Evolutionary conservation across 2,888 invertebrate genomes (phyloP), one percentile per base, ranked within the genome.

Genomic region (Aporophyla nigra): DNA sequence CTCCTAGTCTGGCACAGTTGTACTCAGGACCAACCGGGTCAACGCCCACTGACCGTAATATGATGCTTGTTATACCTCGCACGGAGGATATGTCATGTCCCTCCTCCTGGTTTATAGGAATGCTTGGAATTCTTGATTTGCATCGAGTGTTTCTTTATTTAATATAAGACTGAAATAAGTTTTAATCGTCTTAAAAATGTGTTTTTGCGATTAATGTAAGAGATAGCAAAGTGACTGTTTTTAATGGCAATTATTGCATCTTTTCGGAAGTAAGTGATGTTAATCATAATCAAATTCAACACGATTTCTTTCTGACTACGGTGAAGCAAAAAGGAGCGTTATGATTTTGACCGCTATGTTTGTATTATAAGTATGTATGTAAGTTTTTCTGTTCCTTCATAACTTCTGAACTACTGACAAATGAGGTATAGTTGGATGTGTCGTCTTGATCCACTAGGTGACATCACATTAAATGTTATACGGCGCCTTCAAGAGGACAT

Each of bases 11-110:
- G 80, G 51, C 58, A 4, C n/a, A 56, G 27, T 24, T 21, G 27
- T 7, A 16, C 33, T 78, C 61, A n/a, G 92, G 91, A 79, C 62
- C 90, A 93, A 94, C 87, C 92, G 92, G 94, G 94, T 90, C 95
- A 90, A 84, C 91, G 92, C 89, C 91, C 92, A 93, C 78, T 93
- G 92, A 93, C 93, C 92, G 91, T 91, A 91, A 82, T 83, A 46
- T 71, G 74, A 68, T 53, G 71, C 62, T 83, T 58, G 43, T 61
- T 62, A 49, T 53, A 71, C 59, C 33, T 24, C 67, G 43, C 49
- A 68, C 68, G 68, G 27, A 68, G 46, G 70, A 76, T 80, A 71
- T 65, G 27, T 59, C 51, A 62, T 66, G 67, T 80, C 67, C 70
- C 49, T 63, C 65, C 56, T 65, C 33, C 51, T 61, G 62, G 7